Base-by-base conservation (phyloP, 2,113 vertebrate genomes). In the Romanogobio albipinnatus region DNA sequence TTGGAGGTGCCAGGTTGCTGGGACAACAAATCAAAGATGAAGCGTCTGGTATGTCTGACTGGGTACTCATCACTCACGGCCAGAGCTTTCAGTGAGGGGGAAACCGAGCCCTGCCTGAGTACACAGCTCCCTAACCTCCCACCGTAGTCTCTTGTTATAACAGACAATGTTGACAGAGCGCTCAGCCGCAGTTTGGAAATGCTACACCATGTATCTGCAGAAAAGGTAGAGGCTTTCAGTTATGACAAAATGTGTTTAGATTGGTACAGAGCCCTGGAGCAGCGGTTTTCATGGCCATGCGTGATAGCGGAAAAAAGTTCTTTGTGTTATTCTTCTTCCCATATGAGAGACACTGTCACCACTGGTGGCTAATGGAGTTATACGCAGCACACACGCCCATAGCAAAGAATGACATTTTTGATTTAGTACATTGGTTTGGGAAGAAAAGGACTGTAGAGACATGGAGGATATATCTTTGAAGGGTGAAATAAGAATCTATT, bases 201-300 rank as follows among this genome's bases (percentile, higher is more conserved):
- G 91, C 93, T 95, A 96, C 94, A 96, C 88, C 77, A 73, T 68
- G 70, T 93, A 95, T 95, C 94, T 96, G 94, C 94, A 61, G 83
- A 82, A 95, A 97, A 97, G 96, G 96, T 97, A 96, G 95, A 94
- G 92, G 96, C 96, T 95, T 95, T 93, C 90, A 95, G 93, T 94
- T 94, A 96, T 96, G 95, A 96, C 95, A 95, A 94, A 96, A 96
- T 96, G 94, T 96, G 95, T 97, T 98, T 96, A 95, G 90, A 94
- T 96, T 96, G 95, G 96, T 61, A 95, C 90, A 89, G 92, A 90
- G 87, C 91, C 82, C 90, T 92, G 92, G 92, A 87, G 93, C 94
- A 93, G 94, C 96, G 96, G 95, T 94, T 95, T 96, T 94, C 93
- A 94, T 92, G 94, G 91, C 86, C 93, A 94, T 92, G 94, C 93